Percentiles rank a stretch among this genome's conserved stretches.
These are phyloP conservation scores for Epinotia brunnichana DNA, from an alignment of 2,888 invertebrate species.

Conservation along the genomic window DNA sequence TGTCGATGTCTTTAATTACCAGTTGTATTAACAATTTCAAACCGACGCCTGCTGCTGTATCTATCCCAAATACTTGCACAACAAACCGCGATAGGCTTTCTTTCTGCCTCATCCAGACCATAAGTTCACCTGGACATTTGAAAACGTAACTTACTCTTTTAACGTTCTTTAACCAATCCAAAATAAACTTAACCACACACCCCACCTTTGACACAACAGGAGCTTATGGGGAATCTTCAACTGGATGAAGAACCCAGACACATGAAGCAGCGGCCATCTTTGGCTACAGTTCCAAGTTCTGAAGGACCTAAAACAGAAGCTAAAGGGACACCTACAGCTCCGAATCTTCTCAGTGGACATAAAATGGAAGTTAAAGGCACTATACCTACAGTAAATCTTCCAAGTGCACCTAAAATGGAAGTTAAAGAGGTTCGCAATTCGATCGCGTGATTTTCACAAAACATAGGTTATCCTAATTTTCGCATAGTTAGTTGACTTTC, in stretches of 20 bases:
- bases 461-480: neutral
- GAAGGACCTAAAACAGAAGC: too few relatives aligned
- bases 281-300: too few relatives aligned
- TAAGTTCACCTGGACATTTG: too few relatives aligned
- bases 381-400: neutral
- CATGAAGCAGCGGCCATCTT: slow-evolving; percentile 2
- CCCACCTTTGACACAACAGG: neutral
- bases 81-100: too few relatives aligned
- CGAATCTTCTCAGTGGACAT: neutral
- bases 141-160: too few relatives aligned
- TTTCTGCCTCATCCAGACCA: too few relatives aligned
- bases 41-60: too few relatives aligned
- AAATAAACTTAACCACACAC: neutral
- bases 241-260: slow-evolving; percentile 9
- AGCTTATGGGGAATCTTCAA: slow-evolving; percentile 12
- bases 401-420: neutral
- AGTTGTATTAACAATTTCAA: too few relatives aligned
- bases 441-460: neutral
- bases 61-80: too few relatives aligned
- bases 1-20: too few relatives aligned
- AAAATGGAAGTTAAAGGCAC: neutral
- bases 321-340: neutral
- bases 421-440: slow-evolving; percentile 19
- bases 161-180: too few relatives aligned
- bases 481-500: neutral